phyloP scores from a whole-genome alignment of 2,113 vertebrate species.

The Ochotona curzoniae region DNA sequence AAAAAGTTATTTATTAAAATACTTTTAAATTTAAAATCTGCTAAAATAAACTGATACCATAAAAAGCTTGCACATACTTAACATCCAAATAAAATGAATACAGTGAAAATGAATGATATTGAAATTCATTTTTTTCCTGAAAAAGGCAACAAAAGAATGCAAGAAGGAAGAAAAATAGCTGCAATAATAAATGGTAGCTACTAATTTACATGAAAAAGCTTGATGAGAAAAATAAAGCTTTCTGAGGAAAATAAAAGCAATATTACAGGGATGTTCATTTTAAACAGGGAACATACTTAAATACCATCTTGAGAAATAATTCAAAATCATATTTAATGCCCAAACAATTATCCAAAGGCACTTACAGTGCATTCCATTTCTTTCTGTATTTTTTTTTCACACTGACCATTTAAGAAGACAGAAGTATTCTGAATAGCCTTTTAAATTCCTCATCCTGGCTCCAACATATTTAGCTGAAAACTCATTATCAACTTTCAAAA shows the following conservation, averaged over 20 bases:
- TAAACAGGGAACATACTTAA: conserved; percentile 45
- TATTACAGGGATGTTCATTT: conserved; percentile 41
- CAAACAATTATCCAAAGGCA: conserved; percentile 55
- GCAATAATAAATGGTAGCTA: neutral
- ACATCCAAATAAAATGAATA: conserved; percentile 25
- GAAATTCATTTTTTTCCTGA: conserved; percentile 48
- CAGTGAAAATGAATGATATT: conserved; percentile 33
- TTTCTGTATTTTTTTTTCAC: conserved; percentile 57
- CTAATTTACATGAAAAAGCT: conserved; percentile 58
- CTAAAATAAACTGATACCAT: neutral
- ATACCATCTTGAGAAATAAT: conserved; percentile 45
- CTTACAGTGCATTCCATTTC: neutral
- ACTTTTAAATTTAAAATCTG: neutral
- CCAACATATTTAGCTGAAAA: conserved; percentile 27
- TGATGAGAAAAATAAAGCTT: neutral
- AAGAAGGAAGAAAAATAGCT: neutral
- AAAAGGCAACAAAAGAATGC: conserved; percentile 13
- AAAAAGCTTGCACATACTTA: neutral
- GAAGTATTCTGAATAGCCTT: conserved; percentile 56
- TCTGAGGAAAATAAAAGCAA: conserved; percentile 45
- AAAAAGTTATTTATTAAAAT: neutral
- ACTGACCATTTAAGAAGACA: conserved; percentile 15
- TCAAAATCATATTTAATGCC: conserved; percentile 57
- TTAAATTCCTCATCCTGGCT: conserved; percentile 17
- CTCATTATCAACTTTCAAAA: conserved; percentile 60